Conservation (phyloP, 2,113 vertebrate species). For the Pituophis catenifer region DNA sequence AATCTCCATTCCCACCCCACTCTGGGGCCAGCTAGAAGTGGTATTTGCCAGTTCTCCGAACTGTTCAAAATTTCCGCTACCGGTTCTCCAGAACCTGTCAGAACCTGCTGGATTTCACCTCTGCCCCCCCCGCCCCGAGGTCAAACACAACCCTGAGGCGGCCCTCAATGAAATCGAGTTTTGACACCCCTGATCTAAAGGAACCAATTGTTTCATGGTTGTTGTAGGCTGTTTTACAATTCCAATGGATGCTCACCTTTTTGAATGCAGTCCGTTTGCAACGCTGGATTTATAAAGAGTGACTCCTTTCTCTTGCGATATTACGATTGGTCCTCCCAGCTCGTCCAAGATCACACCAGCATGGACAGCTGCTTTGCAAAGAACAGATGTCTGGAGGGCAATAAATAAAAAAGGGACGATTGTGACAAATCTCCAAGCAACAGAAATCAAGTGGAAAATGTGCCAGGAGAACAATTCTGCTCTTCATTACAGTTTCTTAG, state of each 20-base stretch:
- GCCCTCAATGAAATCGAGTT: too few relatives aligned
- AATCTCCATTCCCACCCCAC: too few relatives aligned
- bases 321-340: conserved; percentile 73
- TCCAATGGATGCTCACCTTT: conserved; percentile 67
- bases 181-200: too few relatives aligned
- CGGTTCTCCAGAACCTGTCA: too few relatives aligned
- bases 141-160: too few relatives aligned
- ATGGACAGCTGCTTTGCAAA: conserved; percentile 84
- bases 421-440: not conserved
- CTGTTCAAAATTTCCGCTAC: too few relatives aligned
- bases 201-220: not conserved
- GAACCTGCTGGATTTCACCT: too few relatives aligned
- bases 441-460: not conserved
- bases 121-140: too few relatives aligned
- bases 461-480: not conserved
- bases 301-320: conserved; percentile 75
- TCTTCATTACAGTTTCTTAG: not conserved
- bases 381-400: conserved; percentile 76
- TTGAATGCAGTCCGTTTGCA: conserved; percentile 81
- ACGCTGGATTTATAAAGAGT: conserved; percentile 80
- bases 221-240: not conserved
- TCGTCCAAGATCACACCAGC: conserved; percentile 75
- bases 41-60: too few relatives aligned
- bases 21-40: too few relatives aligned
- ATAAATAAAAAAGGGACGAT: not conserved